phyloP scores from a whole-genome alignment of 2,113 vertebrate species.

The Sinocyclocheilus anshuiensis region DNA sequence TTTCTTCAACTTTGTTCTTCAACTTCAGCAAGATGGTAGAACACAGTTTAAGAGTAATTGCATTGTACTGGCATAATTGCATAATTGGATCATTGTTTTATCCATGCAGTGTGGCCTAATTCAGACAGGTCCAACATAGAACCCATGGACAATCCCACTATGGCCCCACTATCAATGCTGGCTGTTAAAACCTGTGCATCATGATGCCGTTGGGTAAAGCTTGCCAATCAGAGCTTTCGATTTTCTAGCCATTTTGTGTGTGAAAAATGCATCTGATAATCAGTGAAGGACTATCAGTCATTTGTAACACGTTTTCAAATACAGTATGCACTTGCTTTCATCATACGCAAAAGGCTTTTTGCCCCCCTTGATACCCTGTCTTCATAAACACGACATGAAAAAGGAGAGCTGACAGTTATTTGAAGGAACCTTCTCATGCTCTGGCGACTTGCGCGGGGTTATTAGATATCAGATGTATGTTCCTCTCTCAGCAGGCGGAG shows the following conservation, averaged over 20 bases:
- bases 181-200: not conserved
- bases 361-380: not conserved
- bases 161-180: not conserved
- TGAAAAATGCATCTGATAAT: not conserved
- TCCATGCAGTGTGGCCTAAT: no score
- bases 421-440: slow-evolving; percentile 7
- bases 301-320: not conserved
- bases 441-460: not conserved
- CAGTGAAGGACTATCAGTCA: not conserved
- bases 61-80: not conserved
- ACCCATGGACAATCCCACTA: not conserved
- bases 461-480: slow-evolving; percentile 2
- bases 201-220: not conserved
- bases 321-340: not conserved
- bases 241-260: not conserved
- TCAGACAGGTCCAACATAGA: no score
- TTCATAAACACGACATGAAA: not conserved
- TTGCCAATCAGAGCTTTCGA: not conserved
- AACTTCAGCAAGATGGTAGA: not conserved
- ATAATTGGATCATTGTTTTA: no score
- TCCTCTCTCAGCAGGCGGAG: not conserved
- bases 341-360: not conserved
- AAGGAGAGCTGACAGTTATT: not conserved
- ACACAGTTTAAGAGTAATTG: not conserved
- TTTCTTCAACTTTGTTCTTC: not conserved